Base-by-base conservation (phyloP, 2,113 vertebrate species). In the Pelmatolapia mariae region DNA sequence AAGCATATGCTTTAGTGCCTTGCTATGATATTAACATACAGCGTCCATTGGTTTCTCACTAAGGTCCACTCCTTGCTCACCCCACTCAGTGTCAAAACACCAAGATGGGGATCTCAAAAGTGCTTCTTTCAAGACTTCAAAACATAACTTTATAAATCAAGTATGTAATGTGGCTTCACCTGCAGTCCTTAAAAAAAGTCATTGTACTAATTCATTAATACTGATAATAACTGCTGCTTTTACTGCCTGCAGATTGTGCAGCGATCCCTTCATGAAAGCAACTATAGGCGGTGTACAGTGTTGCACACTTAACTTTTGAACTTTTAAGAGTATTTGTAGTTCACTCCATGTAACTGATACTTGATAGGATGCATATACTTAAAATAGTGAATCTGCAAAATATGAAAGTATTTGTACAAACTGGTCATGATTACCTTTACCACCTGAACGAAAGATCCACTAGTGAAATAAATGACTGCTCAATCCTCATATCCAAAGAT, bases 241-340 rank as follows among this genome's bases (percentile, higher is more conserved):
- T 18, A 10, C 68, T 73, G 40, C 40, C 40, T 47, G 68, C 22
- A 18, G 3, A 18, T 47, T 47, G 40, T 1, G 22, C 40, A 73
- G 40, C 15, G 4, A 26, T 73, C 22, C 38, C 40, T 73, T 29
- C 15, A 47, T 18, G 68, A 47, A 29, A 0, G 68, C 15, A 0
- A 47, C 6, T 2, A 76, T 16, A 24, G 36, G n/a, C 0, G 12
- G 66, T 16, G 36, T 71, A 24, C n/a, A 24, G 36, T 45, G 40
- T 26, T 45, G 13, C 40, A 18, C 8, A 45, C 22, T 73, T 45
- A 43, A 43, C 36, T 43, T 1, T 71, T 71, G n/a, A 40, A 0
- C 66, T 45, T 22, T 71, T 71, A 40, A 40, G 36, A 16, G 68
- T 45, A 45, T 45, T 73, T 16, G 8, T 47, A 47, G 68, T 19